Evolutionary conservation across 2,888 invertebrate genomes (phyloP), one percentile per base, ranked within the genome.

Genomic region (Mesoligia furuncula): DNA sequence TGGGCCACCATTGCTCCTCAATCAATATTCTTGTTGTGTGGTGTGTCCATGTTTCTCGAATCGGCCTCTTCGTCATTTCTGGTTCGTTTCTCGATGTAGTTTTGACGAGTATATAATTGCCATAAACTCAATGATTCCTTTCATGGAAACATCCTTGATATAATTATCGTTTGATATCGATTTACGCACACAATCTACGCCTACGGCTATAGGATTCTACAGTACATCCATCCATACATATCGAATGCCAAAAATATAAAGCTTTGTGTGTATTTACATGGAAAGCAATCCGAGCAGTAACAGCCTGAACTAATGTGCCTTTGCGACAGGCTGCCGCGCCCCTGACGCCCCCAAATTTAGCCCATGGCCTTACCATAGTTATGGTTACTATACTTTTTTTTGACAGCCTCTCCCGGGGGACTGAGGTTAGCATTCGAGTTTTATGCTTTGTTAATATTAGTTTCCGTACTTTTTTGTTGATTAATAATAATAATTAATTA

Each of bases 321-420:
- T 78, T 68, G 80, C 74, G 81, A 76, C 76, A 81, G 77, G 70
- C 71, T 65, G 72, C 81, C 87, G 80, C 87, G 31, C 87, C 87
- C 77, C 66, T 62, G 65, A 66, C 66, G 79, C 77, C 76, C 79
- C 76, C 75, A 54, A 71, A 78, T 76, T 85, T 80, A 68, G 36
- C 42, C 76, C 68, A 74, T 73, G 72, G 69, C 73, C 75, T 54
- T 54, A 67, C 54, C 75, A 67, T 67, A 79, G 75, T 54, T 75
- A 79, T 80, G 80, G 57, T 65, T 31, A 7, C 81, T 69, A 61
- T 62, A 72, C 66, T 42, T 74, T 77, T 77, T 74, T 77, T 59
- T 48, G 62, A 69, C 70, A 75, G 57, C n/a, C 48, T 73, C 59
- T 71, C 74, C 74, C 62, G 70, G 61, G 67, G 75, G 69, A 31